phyloP scores from a whole-genome alignment of 2,888 invertebrate genomes.

The Drosophila imparisetae region DNA sequence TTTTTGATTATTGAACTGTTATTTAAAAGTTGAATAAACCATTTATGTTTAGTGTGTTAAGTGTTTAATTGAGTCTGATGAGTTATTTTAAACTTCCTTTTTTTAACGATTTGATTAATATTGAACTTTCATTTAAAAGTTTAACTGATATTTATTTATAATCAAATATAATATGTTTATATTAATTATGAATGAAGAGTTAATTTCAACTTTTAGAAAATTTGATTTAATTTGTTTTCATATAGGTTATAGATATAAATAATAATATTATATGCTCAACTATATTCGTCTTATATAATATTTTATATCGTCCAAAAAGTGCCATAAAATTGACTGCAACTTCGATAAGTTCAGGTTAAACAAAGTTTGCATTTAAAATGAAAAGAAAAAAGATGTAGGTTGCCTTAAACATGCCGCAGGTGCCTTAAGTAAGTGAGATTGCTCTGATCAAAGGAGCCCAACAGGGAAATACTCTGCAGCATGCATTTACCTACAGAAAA shows the following conservation, averaged over 20 bases:
- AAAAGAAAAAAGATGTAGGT: background rate
- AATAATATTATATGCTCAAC: background rate
- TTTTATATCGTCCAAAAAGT: background rate
- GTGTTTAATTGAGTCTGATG: background rate
- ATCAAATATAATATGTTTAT: background rate
- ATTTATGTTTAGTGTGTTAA: background rate
- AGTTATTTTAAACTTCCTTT: background rate
- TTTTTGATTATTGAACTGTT: background rate
- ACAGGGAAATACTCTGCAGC: background rate
- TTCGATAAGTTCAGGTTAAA: conserved; percentile 3
- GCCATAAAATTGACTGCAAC: background rate
- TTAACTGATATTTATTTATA: background rate
- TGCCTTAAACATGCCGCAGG: background rate
- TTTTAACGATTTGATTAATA: background rate
- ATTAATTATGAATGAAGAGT: background rate
- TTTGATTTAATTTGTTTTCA: background rate
- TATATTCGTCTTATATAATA: background rate
- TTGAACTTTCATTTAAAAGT: background rate
- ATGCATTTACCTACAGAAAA: background rate
- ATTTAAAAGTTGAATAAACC: background rate
- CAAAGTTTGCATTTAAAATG: background rate
- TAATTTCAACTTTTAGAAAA: background rate
- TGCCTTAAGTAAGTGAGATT: conserved; percentile 1
- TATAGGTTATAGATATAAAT: background rate
- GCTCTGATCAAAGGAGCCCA: background rate